Evolutionary conservation across 2,888 invertebrate genomes (phyloP).

Genomic region (Cactoblastis cactorum): DNA sequence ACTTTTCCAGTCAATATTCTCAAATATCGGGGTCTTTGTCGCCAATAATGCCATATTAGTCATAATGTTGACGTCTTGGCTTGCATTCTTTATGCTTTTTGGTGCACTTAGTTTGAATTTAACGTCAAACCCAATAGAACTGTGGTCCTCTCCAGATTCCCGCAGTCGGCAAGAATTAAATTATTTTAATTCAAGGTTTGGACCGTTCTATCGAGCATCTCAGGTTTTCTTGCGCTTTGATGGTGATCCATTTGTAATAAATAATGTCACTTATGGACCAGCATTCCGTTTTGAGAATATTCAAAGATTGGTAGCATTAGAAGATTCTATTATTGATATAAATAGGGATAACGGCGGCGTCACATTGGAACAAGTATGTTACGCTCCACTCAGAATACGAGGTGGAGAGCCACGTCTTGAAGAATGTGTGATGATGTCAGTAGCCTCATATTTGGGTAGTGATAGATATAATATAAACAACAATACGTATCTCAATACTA

Average conservation of each 20-base stretch:
- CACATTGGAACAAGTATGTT: conserved; percentile 83
- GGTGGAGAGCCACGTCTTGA: conserved; percentile 72
- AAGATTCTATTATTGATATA: conserved; percentile 82
- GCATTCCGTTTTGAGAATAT: conserved; percentile 89
- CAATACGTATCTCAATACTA: conserved; percentile 52
- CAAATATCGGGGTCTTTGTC: conserved; percentile 74
- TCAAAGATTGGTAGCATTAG: conserved; percentile 83
- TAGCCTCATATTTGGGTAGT: conserved; percentile 88
- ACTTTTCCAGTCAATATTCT: conserved; percentile 50
- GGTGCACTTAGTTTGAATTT: conserved; percentile 85
- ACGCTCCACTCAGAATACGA: conserved; percentile 87
- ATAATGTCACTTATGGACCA: conserved; percentile 84
- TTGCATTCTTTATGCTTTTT: conserved; percentile 78
- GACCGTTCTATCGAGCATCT: conserved; percentile 93
- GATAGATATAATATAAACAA: conserved; percentile 71
- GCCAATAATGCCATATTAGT: conserved; percentile 83
- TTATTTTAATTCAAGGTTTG: conserved; percentile 92
- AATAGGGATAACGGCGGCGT: conserved; percentile 76
- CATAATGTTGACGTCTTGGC: conserved; percentile 81
- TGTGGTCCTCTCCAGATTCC: conserved; percentile 94
- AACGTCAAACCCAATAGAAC: conserved; percentile 93
- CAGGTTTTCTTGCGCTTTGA: conserved; percentile 90
- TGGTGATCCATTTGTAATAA: conserved; percentile 53
- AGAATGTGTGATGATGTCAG: conserved; percentile 90
- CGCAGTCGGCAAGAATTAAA: conserved; percentile 90